Evolutionary conservation across 2,888 invertebrate species (phyloP), one percentile per base, ranked within the genome.

Genomic region (Mesochorus sp.): DNA sequence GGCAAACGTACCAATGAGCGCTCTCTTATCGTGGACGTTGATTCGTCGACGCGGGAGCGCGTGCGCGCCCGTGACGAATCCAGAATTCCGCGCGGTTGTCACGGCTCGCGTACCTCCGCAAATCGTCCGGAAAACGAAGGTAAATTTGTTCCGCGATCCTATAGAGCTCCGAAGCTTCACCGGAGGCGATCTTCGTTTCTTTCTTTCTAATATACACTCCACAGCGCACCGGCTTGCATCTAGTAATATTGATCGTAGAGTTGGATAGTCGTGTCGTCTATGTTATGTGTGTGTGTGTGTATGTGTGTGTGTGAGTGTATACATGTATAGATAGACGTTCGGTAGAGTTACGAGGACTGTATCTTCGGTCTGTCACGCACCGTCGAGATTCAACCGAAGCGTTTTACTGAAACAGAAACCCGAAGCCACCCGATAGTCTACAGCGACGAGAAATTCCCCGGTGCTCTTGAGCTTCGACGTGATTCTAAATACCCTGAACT

Each of bases 121-220:
- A 82, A 82, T 82, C 81, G 79, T 80, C 79, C 64, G 78, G 80
- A 78, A 82, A 82, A 80, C 70, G 75, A 70, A 71, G 75, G 71
- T 76, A 80, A 78, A 80, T 81, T 75, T 76, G 78, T 78, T 80
- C 72, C 77, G 72, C 47, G 75, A 57, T 61, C n/a, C n/a, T n/a
- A n/a, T n/a, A n/a, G n/a, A n/a, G n/a, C n/a, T n/a, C 70, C 70
- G 49, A 70, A 53, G 37, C n/a, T 49, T 42, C 31, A 59, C 64
- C 57, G 59, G 28, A 42, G 71, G 71, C 71, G 64, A 70, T 64
- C 34, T 21, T 49, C 12, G 19, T 57, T 66, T 66, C 6, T 74
- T 61, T 61, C 28, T 53, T 59, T 31, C 61, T 57, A 21, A 51
- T 61, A 61, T 31, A 55, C 19, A 34, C 31, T 34, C 31, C 34